Evolutionary conservation across 2,797 vertebrate genomes (phyloP), one percentile per base, ranked within the genome.

Genomic region (Nyctibius grandis): DNA sequence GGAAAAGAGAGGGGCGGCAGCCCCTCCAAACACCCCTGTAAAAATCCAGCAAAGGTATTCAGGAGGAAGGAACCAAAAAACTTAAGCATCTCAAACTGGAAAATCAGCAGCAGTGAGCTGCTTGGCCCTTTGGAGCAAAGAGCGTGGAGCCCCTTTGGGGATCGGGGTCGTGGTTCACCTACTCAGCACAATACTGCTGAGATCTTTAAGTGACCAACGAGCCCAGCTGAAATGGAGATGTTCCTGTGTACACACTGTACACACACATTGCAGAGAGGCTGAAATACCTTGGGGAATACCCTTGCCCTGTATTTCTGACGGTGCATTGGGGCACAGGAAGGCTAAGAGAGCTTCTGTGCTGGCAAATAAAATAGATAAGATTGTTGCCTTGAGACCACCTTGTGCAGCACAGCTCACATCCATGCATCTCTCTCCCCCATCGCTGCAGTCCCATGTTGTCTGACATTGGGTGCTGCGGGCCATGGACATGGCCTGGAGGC

Each of bases 151-250:
- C 3, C 15, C 31, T 44, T 4, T 54, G 9, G 22, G 29, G 28
- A 40, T 5, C 1, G 1, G 44, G 11, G 11, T 15, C 3, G 0
- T 12, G 26, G 28, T 67, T 50, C 56, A 36, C 13, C 40, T 17
- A 22, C 64, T 50, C 44, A 64, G 19, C 42, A 53, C n/a, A 67
- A 26, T 5, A 4, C 12, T 64, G 17, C 40, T 40, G 50, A 68
- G 26, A 33, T 31, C 31, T 56, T 54, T 23, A 6, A 7, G 50
- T 65, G 47, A 47, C 3, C 61, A 33, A 19, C 6, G 6, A 57
- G 28, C 21, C 17, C 2, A 0, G 23, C 21, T 29, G 38, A 74
- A 51, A 65, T 3, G 9, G 57, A 54, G 48, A 12, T n/a, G 36
- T 23, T 6, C 13, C 29, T 65, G 26, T 42, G 38, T 68, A 28